Conservation (phyloP, 2,888 invertebrate species). For the Cephus rjabovi region DNA sequence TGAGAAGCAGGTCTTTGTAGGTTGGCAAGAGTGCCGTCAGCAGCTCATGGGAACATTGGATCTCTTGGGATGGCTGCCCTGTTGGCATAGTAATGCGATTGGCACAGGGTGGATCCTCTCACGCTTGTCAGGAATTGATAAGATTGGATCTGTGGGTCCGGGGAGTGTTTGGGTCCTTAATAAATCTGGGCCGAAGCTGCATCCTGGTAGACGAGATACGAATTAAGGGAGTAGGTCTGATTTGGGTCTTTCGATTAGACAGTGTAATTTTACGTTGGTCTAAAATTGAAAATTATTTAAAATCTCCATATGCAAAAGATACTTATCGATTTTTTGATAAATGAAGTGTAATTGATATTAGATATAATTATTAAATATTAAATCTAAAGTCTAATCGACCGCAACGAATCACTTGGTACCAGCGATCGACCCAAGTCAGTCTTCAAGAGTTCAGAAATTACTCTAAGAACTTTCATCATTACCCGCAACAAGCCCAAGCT, state of each 20-base stretch:
- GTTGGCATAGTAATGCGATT: constrained; percentile 19
- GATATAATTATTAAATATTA: neutral
- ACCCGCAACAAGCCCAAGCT: too few relatives aligned
- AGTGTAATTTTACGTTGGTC: neutral
- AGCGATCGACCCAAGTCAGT: too few relatives aligned
- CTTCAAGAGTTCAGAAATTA: too few relatives aligned
- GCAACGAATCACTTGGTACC: too few relatives aligned
- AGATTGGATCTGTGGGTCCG: constrained; percentile 34
- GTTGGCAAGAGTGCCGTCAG: constrained; percentile 35
- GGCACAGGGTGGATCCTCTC: neutral
- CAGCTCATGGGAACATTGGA: constrained; percentile 45
- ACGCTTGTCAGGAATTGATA: constrained; percentile 27
- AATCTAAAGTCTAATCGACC: neutral
- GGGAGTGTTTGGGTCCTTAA: neutral
- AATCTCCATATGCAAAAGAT: too few relatives aligned
- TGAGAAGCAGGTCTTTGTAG: constrained; percentile 45
- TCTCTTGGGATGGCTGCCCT: constrained; percentile 15
- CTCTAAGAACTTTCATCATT: too few relatives aligned
- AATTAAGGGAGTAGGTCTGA: neutral
- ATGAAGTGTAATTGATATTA: neutral
- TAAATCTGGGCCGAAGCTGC: neutral
- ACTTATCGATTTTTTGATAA: neutral
- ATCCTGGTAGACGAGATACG: neutral
- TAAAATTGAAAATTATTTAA: neutral
- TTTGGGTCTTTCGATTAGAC: neutral